Percentiles rank a stretch among this genome's conserved stretches.
These are phyloP conservation scores for Agrotis segetum DNA, from an alignment of 2,888 invertebrate species.

Conservation along the genomic window DNA sequence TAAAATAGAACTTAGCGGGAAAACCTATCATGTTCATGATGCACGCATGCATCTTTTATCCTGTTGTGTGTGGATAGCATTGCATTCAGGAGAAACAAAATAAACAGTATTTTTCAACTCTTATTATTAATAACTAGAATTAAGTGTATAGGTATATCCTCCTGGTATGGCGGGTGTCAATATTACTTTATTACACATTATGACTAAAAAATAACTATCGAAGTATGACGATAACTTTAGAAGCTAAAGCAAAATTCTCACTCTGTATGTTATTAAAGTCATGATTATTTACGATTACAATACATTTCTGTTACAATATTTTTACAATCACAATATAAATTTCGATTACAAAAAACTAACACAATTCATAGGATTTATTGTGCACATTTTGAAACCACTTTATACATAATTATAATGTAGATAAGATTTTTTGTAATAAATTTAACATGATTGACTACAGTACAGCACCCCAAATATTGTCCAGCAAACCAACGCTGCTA, in stretches of 20 bases:
- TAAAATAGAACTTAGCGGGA: not conserved
- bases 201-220: conserved; percentile 39
- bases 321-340: conserved; percentile 73
- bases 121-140: conserved; percentile 42
- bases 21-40: too few relatives aligned
- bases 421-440: conserved; percentile 79
- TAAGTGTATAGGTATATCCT: conserved; percentile 32
- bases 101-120: conserved; percentile 40
- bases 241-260: conserved; percentile 66
- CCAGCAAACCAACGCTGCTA: conserved; percentile 82
- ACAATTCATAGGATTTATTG: conserved; percentile 79
- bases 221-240: conserved; percentile 56
- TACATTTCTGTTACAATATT: conserved; percentile 63
- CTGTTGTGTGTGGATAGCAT: conserved; percentile 16
- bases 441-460: conserved; percentile 89
- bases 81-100: conserved; percentile 16
- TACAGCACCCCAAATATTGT: conserved; percentile 86
- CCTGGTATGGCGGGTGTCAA: conserved; percentile 44
- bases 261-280: conserved; percentile 63
- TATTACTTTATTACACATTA: conserved; percentile 43
- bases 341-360: conserved; percentile 78
- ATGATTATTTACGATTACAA: conserved; percentile 62
- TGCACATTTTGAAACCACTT: conserved; percentile 83
- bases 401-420: conserved; percentile 74
- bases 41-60: not conserved